These are phyloP conservation scores for Heliopora coerulea DNA, from an alignment of 92 coral and sea anemone species.

Conservation along the genomic window DNA sequence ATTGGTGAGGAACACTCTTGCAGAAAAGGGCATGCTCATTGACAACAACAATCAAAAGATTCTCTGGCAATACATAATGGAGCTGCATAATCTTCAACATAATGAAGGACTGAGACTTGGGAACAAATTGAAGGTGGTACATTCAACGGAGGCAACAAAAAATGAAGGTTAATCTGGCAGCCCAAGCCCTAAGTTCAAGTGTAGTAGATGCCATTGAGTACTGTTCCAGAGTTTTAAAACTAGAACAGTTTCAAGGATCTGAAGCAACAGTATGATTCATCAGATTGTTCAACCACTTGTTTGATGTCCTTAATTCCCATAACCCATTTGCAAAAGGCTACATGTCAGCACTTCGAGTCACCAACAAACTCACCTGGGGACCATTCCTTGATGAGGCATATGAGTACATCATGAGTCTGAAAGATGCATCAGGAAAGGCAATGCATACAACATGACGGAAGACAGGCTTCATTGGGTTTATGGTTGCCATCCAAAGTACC, in stretches of 20 bases:
- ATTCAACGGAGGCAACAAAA: conserved; percentile 27
- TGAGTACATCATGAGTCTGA: background rate
- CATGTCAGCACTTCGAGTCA: background rate
- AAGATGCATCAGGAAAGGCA: conserved; percentile 3
- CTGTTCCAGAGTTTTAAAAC: background rate
- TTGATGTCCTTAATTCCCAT: conserved; percentile 13
- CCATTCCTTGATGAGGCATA: too few relatives aligned
- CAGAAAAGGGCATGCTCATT: too few relatives aligned
- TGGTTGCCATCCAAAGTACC: too few relatives aligned
- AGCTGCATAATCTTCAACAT: too few relatives aligned
- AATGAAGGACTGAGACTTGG: too few relatives aligned
- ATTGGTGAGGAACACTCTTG: too few relatives aligned
- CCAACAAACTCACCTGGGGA: too few relatives aligned
- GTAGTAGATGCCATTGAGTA: conserved; percentile 26
- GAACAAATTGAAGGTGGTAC: conserved; percentile 22
- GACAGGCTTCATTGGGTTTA: too few relatives aligned
- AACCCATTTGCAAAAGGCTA: conserved; percentile 28
- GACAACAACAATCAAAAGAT: background rate
- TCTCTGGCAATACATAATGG: conserved; percentile 16
- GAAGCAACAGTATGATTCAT: conserved; percentile 24
- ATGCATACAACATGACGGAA: too few relatives aligned
- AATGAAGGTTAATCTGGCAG: conserved; percentile 34
- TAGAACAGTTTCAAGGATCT: conserved; percentile 18
- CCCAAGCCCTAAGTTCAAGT: conserved; percentile 20
- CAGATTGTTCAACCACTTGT: background rate